These are phyloP conservation scores for Mungos mungo DNA, from an alignment of 2,113 vertebrate genomes.

Conservation along the genomic window DNA sequence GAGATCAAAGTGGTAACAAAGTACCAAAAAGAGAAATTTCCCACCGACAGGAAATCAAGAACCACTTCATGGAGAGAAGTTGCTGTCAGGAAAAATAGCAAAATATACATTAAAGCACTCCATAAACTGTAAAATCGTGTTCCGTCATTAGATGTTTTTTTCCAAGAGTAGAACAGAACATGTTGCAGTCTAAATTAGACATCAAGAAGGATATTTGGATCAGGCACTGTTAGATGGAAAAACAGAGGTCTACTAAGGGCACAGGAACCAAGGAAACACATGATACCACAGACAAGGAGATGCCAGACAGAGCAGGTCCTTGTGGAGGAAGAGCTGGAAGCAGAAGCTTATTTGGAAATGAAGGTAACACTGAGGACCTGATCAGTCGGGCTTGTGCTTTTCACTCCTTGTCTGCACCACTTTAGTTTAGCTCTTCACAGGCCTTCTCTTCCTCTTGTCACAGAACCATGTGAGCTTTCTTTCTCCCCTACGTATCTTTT, in stretches of 20 bases:
- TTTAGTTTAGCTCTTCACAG: neutral
- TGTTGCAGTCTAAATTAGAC: neutral
- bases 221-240: neutral
- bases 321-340: neutral
- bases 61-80: neutral
- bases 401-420: neutral
- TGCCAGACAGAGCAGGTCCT: neutral
- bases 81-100: neutral
- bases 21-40: neutral
- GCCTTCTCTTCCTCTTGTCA: neutral
- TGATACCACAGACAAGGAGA: neutral
- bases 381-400: neutral
- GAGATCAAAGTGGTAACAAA: neutral
- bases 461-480: neutral
- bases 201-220: neutral
- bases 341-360: neutral
- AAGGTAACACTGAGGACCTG: too few relatives aligned
- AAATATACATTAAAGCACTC: neutral
- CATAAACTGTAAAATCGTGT: neutral
- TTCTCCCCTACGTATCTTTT: neutral
- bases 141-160: neutral
- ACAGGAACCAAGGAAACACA: neutral
- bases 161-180: neutral
- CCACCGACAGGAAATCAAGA: neutral
- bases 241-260: neutral